phyloP scores from a whole-genome alignment of 64 coral and sea anemone species.

The Pocillopora damicornis region DNA sequence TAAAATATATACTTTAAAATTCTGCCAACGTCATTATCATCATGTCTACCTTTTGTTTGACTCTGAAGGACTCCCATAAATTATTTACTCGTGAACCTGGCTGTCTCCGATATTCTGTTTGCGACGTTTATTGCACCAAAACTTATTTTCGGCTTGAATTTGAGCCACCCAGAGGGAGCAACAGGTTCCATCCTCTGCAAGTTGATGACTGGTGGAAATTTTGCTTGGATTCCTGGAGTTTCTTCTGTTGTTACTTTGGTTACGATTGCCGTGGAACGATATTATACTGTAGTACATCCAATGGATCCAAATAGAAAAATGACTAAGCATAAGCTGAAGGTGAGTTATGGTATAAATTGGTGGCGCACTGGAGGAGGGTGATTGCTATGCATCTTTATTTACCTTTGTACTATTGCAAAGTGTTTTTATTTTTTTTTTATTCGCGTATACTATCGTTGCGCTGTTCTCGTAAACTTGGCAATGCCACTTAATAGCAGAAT shows the following conservation, averaged over 20 bases:
- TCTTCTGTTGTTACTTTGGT: neutral
- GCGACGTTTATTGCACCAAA: conserved; percentile 2
- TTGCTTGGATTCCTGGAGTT: neutral
- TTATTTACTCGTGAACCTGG: conserved; percentile 8
- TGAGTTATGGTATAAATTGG: neutral
- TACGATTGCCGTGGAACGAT: neutral
- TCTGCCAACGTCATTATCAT: too few species aligned
- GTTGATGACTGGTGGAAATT: neutral
- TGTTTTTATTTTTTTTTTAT: too few species aligned
- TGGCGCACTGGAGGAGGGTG: too few species aligned
- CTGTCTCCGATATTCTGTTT: conserved; percentile 1
- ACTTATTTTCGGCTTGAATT: neutral
- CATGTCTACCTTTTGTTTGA: neutral
- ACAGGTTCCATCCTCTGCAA: neutral
- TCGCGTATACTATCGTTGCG: too few species aligned
- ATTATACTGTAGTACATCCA: conserved; percentile 14
- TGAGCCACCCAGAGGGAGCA: neutral
- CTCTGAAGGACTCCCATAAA: neutral
- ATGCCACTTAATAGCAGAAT: too few species aligned
- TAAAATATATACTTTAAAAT: too few species aligned
- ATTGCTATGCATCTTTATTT: too few species aligned
- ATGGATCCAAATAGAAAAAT: neutral
- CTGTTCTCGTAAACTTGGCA: too few species aligned
- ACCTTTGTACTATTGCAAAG: neutral
- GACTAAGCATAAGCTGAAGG: conserved; percentile 3